A percentile compares a stretch with the other conserved stretches of the same genome.
phyloP scores from a whole-genome alignment of 1,140 invertebrate species.

The Drosophila elegans region DNA sequence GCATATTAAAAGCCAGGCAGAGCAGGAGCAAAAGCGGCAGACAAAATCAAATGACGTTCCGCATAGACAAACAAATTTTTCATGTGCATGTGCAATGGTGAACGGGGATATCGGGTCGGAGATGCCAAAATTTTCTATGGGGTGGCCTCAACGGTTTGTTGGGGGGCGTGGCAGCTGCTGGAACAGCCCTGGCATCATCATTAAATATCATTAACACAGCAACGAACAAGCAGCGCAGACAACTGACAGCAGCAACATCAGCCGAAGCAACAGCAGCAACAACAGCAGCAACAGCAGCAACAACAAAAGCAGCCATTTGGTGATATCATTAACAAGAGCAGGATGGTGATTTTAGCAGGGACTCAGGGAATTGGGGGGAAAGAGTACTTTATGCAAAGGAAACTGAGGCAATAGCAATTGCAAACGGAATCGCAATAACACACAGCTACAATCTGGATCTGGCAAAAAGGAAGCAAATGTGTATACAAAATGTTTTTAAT shows the following conservation, averaged over 20 bases:
- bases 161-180: conserved; percentile 36
- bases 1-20: conserved; percentile 57
- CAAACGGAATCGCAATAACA: conserved; percentile 79
- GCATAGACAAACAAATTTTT: conserved; percentile 65
- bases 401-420: conserved; percentile 67
- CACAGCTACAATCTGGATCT: conserved; percentile 44
- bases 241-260: conserved; percentile 50
- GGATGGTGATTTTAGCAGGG: conserved; percentile 29
- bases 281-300: conserved; percentile 27
- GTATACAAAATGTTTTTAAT: conserved; percentile 83
- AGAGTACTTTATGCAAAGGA: conserved; percentile 33
- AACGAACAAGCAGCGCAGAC: conserved; percentile 69
- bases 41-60: conserved; percentile 61
- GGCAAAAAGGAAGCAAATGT: conserved; percentile 74
- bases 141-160: conserved; percentile 11
- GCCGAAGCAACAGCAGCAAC: conserved; percentile 2
- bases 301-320: conserved; percentile 58
- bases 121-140: conserved; percentile 49
- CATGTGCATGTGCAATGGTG: conserved; percentile 48
- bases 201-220: conserved; percentile 82
- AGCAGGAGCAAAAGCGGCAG: conserved; percentile 17
- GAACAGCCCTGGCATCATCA: conserved; percentile 70
- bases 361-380: background rate
- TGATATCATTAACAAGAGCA: conserved; percentile 78
- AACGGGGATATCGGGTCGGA: conserved; percentile 3